phyloP scores from a whole-genome alignment of 2,888 invertebrate species.

The Herminia tarsipennalis region DNA sequence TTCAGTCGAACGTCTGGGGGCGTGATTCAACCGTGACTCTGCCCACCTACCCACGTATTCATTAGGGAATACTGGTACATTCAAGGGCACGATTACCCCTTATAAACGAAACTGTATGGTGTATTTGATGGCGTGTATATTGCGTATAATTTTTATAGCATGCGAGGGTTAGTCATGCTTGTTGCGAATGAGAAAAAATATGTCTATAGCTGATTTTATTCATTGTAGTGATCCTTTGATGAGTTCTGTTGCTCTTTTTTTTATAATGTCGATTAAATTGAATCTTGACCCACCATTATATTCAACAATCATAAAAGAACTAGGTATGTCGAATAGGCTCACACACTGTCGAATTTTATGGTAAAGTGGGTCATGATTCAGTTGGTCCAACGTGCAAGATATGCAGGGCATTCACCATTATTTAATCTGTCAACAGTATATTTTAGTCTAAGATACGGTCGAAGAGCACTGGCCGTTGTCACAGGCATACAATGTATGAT shows the following conservation, averaged over 20 bases:
- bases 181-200: too few relatives aligned
- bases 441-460: not conserved
- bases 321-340: too few relatives aligned
- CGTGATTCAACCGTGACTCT: conserved; percentile 69
- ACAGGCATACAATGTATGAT: conserved; percentile 1
- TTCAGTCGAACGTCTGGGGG: conserved; percentile 70
- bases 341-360: too few relatives aligned
- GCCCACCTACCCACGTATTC: conserved; percentile 41
- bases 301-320: too few relatives aligned
- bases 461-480: not conserved
- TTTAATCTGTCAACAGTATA: not conserved
- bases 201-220: too few relatives aligned
- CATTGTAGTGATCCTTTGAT: too few relatives aligned
- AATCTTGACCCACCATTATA: too few relatives aligned
- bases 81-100: conserved; percentile 38
- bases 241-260: too few relatives aligned
- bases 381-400: too few relatives aligned
- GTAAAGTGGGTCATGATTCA: too few relatives aligned
- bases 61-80: conserved; percentile 43
- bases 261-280: too few relatives aligned
- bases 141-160: not conserved
- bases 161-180: conserved; percentile 13
- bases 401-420: too few relatives aligned
- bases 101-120: conserved; percentile 4
- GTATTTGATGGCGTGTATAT: conserved; percentile 1